Evolutionary conservation across 2,888 invertebrate genomes (phyloP), one percentile per base, ranked within the genome.

Genomic region (Drosophila fulvimacula): DNA sequence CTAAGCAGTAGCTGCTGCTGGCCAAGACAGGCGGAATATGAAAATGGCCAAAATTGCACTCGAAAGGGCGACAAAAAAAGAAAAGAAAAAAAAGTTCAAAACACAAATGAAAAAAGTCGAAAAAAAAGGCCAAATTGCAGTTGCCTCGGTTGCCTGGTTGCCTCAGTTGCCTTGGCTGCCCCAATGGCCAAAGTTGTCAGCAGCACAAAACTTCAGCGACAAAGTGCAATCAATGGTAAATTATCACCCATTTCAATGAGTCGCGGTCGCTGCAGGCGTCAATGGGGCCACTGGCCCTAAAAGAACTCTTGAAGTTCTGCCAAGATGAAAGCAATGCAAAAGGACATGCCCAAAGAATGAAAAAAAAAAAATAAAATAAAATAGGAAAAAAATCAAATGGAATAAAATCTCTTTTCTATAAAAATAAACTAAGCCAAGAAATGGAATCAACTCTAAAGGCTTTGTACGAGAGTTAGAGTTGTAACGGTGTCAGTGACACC

Each of bases 211-310:
- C 77, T 89, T 85, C 73, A 77, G 86, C 89, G 88, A 85, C 89
- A 77, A 85, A 88, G 82, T 79, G 86, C 85, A 86, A 89, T 86
- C 85, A 86, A 86, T 86, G 86, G 82, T 88, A 79, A 86, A 86
- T 86, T 86, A 86, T 89, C 89, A 73, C 85, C 89, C 77, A 82
- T 82, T 88, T 88, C 88, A 86, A 85, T 88, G 82, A 85, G 73
- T 74, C 79, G 82, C 76, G 73, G 74, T 76, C 65, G 58, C 70
- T 65, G 75, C 56, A 69, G 76, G 79, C 75, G 79, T 76, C 76
- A 74, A 76, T 76, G 56, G 76, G 69, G 65, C 64, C 72, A 69
- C 68, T 78, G 76, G 64, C 76, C 76, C 48, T 44, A 59, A 56
- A 64, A 58, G 56, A 63, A 55, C 41, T 79, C 67, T 56, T 61